Conservation (phyloP, 2,113 vertebrate species). For the Oceanites oceanicus region DNA sequence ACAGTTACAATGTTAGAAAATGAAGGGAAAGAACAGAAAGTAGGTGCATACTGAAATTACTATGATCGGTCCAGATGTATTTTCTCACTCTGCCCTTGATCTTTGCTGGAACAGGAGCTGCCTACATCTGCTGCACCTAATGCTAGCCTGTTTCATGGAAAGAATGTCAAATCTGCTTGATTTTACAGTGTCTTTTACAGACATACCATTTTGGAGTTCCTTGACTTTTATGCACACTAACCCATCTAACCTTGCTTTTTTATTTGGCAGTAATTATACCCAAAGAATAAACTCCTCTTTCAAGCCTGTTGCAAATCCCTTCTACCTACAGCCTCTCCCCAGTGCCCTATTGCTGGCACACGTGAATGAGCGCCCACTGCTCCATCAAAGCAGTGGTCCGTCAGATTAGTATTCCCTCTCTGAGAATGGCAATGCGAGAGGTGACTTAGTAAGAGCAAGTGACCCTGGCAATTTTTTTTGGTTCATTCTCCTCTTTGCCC, state of each 20-base stretch:
- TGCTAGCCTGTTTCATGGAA: background rate
- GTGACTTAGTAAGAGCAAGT: background rate
- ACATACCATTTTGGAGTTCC: background rate
- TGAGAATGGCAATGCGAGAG: background rate
- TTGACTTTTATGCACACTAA: background rate
- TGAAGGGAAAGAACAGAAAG: background rate
- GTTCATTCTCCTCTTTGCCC: background rate
- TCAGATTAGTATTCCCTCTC: background rate
- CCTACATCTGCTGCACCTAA: background rate
- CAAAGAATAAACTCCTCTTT: background rate
- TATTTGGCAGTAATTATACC: background rate
- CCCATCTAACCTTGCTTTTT: background rate
- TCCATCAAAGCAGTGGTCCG: background rate
- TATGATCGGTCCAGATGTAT: background rate
- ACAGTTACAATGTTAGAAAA: background rate
- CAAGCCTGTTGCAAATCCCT: background rate
- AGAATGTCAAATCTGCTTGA: background rate
- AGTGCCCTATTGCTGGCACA: background rate
- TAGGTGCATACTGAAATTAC: background rate
- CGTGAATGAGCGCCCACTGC: accelerated
- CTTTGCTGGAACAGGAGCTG: background rate
- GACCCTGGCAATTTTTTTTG: background rate
- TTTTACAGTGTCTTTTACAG: background rate
- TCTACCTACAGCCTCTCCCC: background rate
- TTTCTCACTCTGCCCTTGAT: constrained; percentile 5